Evolutionary conservation across 2,888 invertebrate genomes (phyloP).

Genomic region (Phrixothrix hirtus): DNA sequence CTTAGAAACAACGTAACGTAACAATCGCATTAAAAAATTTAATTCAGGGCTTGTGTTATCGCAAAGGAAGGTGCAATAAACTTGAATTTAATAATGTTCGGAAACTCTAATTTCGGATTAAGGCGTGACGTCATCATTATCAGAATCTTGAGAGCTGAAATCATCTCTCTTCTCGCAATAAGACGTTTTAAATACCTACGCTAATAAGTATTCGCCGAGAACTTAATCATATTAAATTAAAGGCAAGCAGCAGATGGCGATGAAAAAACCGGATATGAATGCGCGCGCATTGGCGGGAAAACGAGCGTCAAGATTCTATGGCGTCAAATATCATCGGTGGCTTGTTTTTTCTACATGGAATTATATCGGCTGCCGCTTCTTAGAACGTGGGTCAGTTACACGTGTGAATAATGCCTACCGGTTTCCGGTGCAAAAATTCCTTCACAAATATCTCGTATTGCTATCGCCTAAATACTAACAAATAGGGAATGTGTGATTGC

Average conservation of each 20-base stretch:
- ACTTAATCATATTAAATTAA: too few species aligned
- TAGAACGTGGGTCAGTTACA: slow-evolving; percentile 10
- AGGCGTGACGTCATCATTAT: background rate
- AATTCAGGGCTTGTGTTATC: too few species aligned
- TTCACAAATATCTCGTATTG: too few species aligned
- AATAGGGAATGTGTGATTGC: too few species aligned
- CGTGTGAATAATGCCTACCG: slow-evolving; percentile 15
- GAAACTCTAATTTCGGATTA: too few species aligned
- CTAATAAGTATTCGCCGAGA: too few species aligned
- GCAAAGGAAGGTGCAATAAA: too few species aligned
- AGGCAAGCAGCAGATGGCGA: too few species aligned
- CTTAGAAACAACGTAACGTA: background rate
- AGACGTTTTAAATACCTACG: background rate
- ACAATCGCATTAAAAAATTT: too few species aligned
- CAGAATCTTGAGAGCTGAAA: too few species aligned
- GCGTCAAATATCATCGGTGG: background rate
- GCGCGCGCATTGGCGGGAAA: slow-evolving; percentile 34
- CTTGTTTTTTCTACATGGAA: slow-evolving; percentile 11
- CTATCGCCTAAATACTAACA: too few species aligned
- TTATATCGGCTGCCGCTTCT: slow-evolving; percentile 12
- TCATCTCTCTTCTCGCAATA: background rate
- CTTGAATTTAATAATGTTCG: background rate
- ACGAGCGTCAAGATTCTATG: slow-evolving; percentile 34
- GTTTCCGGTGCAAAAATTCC: slow-evolving; percentile 16
- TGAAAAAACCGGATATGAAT: slow-evolving; percentile 16